phyloP scores from a whole-genome alignment of 1,140 invertebrate genomes.

The Sipha flava region DNA sequence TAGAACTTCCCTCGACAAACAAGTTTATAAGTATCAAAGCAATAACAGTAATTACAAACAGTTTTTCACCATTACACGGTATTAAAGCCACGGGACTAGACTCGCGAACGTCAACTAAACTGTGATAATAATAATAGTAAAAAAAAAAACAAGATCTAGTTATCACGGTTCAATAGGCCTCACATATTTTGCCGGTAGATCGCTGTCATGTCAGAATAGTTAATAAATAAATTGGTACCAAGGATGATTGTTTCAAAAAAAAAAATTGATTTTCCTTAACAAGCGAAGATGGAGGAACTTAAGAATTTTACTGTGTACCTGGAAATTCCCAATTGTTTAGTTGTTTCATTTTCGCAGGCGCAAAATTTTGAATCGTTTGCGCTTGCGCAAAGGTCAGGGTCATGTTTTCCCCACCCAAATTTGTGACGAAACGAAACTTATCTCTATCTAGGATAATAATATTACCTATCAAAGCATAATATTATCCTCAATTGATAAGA shows the following conservation, averaged over 20 bases:
- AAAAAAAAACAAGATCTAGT: not conserved
- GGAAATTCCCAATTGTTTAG: not conserved
- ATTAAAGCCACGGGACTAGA: not conserved
- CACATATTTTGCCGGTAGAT: constrained; percentile 9
- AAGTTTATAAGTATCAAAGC: too few species aligned
- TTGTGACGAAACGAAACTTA: not conserved
- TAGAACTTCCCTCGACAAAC: too few species aligned
- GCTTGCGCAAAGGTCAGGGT: not conserved
- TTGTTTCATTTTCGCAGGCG: not conserved
- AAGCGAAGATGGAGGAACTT: not conserved
- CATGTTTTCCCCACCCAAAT: not conserved
- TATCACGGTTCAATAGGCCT: constrained; percentile 15
- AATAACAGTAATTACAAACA: too few species aligned
- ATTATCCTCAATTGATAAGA: too few species aligned
- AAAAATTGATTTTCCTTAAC: too few species aligned
- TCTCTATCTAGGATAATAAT: too few species aligned
- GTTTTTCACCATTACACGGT: not conserved
- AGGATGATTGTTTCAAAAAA: too few species aligned
- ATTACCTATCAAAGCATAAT: too few species aligned
- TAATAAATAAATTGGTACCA: too few species aligned
- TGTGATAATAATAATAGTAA: not conserved
- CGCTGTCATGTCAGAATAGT: not conserved
- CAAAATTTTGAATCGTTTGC: not conserved
- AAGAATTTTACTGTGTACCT: not conserved
- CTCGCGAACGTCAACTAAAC: not conserved